Evolutionary conservation across 2,113 vertebrate genomes (phyloP), one percentile per base, ranked within the genome.

Genomic region (Ceratotherium simum): DNA sequence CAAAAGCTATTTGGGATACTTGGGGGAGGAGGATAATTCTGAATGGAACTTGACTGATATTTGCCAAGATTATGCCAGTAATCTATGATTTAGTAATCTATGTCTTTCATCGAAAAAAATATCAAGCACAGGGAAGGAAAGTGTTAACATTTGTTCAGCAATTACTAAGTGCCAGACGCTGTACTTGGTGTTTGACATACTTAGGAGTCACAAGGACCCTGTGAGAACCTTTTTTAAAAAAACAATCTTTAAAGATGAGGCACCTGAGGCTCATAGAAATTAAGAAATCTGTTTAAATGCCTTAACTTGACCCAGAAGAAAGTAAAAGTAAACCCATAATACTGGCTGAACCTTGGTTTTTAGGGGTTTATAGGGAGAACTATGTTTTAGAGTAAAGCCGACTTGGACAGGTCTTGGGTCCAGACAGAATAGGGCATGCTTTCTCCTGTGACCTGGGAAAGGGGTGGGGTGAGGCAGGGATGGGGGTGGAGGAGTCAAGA

Each of bases 401-500:
- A 81, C 18, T 31, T 58, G 14, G 16, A 87, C 62, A 12, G 29
- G 23, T 58, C 67, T 80, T 89, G 70, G 17, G 56, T 91, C 29
- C 33, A 80, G 67, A 93, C 3, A 96, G 56, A 95, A 94, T 62
- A 94, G 25, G 16, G 42, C 31, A 25, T 7, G 85, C 62, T 83
- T 90, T 92, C n/a, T 93, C 27, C 76, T 90, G 48, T 18, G n/a
- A 89, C 96, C 73, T 90, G 67, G 36, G 73, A 91, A 96, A 93
- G 54, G 46, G 64, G 54, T 92, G 48, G n/a, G 10, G 29, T 91
- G 39, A 29, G 65, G 8, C 51, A 36, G 2, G 25, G 70, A 54
- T 92, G 80, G 65, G 58, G 62, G 62, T 6, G 54, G 91, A 51
- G 23, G 58, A 90, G 14, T 80, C 2, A 60, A 93, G 65, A 93